These are phyloP conservation scores for Intellagama lesueurii DNA, from an alignment of 2,797 vertebrate genomes.

Conservation along the genomic window DNA sequence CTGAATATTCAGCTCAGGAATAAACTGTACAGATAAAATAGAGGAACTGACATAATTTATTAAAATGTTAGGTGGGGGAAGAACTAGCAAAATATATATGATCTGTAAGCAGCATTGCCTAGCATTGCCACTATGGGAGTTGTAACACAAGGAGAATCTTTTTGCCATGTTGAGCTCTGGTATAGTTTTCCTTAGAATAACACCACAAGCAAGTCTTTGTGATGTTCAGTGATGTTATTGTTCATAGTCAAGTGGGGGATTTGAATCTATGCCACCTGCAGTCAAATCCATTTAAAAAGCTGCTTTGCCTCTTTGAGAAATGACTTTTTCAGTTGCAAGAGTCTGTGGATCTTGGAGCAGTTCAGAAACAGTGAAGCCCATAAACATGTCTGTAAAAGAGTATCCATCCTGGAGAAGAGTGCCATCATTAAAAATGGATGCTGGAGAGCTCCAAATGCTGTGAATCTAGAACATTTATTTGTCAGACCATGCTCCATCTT, in stretches of 20 bases:
- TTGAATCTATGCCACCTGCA: neutral
- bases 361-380: neutral
- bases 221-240: neutral
- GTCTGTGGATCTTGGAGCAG: neutral
- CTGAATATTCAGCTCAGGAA: neutral
- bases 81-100: neutral
- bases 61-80: neutral
- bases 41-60: neutral
- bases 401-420: neutral
- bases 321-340: neutral
- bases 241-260: neutral
- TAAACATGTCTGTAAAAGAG: neutral
- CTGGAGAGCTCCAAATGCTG: neutral
- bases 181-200: neutral
- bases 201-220: neutral
- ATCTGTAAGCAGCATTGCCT: no score
- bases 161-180: no score
- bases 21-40: neutral
- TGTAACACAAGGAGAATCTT: no score
- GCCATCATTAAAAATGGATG: neutral
- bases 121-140: no score
- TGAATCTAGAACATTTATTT: neutral
- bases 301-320: neutral
- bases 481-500: neutral
- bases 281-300: no score